These are phyloP conservation scores for Aspidoscelis tigris DNA, from an alignment of 2,113 vertebrate species.

Conservation along the genomic window DNA sequence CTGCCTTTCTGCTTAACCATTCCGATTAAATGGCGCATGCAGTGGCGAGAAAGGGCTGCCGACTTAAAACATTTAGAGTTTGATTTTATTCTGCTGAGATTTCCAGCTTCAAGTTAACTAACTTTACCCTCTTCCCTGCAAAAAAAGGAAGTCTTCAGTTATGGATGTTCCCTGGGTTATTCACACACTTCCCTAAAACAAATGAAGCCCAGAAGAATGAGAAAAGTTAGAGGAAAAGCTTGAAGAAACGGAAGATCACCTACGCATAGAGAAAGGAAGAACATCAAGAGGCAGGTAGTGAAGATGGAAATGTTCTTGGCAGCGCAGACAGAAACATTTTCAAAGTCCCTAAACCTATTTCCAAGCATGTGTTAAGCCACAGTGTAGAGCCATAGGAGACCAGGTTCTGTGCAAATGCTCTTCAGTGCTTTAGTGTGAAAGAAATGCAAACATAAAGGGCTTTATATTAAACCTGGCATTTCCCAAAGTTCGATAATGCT, in stretches of 20 bases:
- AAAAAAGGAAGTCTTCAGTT: neutral
- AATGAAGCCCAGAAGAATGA: slow-evolving; percentile 26
- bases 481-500: neutral
- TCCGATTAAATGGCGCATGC: neutral
- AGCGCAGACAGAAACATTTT: neutral
- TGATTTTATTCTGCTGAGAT: slow-evolving; percentile 14
- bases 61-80: slow-evolving; percentile 22
- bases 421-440: neutral
- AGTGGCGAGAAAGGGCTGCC: neutral
- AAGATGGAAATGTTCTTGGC: neutral
- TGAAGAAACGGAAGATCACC: slow-evolving; percentile 8
- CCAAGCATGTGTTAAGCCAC: neutral
- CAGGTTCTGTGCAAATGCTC: neutral
- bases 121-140: neutral
- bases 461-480: neutral
- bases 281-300: neutral
- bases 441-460: neutral
- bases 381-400: neutral
- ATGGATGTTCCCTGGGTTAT: slow-evolving; percentile 8
- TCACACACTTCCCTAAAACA: slow-evolving; percentile 1
- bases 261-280: neutral
- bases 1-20: neutral
- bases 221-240: neutral
- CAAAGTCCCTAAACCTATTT: neutral
- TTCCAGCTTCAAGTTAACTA: neutral